Evolutionary conservation across 2,113 vertebrate genomes (phyloP).

Genomic region (Progne subis): DNA sequence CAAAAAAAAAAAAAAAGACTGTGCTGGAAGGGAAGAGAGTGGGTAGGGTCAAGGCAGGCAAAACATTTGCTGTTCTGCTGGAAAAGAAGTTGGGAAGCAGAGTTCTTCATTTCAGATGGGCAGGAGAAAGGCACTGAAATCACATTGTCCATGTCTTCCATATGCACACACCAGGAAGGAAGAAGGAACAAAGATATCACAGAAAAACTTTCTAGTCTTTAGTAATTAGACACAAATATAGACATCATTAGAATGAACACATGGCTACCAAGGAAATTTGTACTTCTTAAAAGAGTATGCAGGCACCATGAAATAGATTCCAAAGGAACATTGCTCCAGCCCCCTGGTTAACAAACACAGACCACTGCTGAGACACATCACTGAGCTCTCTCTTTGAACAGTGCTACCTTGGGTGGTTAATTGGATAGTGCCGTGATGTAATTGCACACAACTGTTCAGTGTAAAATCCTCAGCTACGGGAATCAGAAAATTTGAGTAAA

Average conservation of each 20-base stretch:
- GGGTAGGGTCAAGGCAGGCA: background rate
- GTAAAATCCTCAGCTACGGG: background rate
- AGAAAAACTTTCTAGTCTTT: background rate
- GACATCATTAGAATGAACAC: background rate
- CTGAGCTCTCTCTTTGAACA: background rate
- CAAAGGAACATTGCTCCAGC: background rate
- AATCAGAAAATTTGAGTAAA: background rate
- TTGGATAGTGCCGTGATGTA: background rate
- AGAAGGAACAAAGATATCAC: background rate
- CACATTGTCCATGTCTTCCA: rapidly evolving
- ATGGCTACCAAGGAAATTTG: background rate
- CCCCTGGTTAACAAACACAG: background rate
- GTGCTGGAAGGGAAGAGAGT: background rate
- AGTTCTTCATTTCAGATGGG: background rate
- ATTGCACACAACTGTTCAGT: conserved; percentile 5
- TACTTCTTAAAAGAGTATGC: background rate
- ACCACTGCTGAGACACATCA: background rate
- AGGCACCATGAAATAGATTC: background rate
- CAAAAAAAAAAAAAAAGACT: background rate
- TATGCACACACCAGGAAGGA: background rate
- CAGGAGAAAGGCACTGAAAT: background rate
- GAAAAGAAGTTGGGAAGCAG: background rate
- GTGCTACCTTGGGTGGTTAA: conserved; percentile 37
- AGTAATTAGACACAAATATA: background rate
- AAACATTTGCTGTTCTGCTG: background rate